These are phyloP conservation scores for Dendropsophus ebraccatus DNA, from an alignment of 2,113 vertebrate species.

Conservation along the genomic window DNA sequence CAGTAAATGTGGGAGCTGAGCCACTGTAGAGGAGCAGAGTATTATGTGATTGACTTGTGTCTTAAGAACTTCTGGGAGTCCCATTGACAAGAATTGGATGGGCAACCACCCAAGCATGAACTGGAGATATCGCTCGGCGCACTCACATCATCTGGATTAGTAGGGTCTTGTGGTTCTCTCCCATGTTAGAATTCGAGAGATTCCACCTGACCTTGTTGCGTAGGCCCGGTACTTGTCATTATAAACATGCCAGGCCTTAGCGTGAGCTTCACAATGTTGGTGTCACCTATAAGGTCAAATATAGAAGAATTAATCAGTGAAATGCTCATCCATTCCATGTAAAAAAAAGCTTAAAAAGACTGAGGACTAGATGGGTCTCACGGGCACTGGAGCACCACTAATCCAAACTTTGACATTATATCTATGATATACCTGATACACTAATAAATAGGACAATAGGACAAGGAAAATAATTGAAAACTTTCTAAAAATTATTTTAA, in stretches of 20 bases:
- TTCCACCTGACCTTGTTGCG: conserved; percentile 85
- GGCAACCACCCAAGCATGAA: conserved; percentile 96
- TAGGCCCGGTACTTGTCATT: conserved; percentile 74
- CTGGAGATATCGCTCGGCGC: conserved; percentile 88
- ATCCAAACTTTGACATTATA: no score
- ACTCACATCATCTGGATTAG: conserved; percentile 72
- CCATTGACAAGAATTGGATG: conserved; percentile 92
- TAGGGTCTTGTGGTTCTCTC: conserved; percentile 79
- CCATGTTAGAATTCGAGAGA: conserved; percentile 91
- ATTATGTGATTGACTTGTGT: conserved; percentile 76
- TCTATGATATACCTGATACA: no score
- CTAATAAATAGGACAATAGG: no score
- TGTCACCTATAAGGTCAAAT: conserved; percentile 74
- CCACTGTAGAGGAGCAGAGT: conserved; percentile 72
- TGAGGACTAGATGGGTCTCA: neutral
- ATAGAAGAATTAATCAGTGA: neutral
- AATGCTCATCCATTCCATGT: neutral
- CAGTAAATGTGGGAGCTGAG: conserved; percentile 82
- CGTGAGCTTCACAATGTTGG: conserved; percentile 90
- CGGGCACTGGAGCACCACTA: no score
- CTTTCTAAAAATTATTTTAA: no score
- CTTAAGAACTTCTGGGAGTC: conserved; percentile 82
- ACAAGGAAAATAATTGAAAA: no score
- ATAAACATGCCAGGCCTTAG: conserved; percentile 90
- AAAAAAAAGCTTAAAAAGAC: neutral